phyloP scores from a whole-genome alignment of 2,888 invertebrate genomes.

The Hemithea aestivaria region DNA sequence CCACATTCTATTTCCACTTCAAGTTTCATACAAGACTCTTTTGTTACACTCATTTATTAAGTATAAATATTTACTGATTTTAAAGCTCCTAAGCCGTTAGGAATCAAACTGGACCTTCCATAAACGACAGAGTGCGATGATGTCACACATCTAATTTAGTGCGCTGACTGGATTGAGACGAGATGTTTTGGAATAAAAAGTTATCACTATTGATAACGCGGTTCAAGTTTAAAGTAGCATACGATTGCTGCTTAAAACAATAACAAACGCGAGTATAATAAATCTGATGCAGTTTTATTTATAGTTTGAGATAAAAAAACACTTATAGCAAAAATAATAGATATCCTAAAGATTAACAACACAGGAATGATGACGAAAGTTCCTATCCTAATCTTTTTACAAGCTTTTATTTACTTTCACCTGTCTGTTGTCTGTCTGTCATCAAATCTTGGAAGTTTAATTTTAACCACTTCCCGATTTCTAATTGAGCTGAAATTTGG shows the following conservation, averaged over 20 bases:
- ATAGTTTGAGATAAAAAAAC: too few species aligned
- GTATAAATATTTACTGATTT: background rate
- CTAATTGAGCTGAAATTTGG: too few species aligned
- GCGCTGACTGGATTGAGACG: constrained; percentile 29
- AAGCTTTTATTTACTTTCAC: too few species aligned
- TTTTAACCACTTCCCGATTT: too few species aligned
- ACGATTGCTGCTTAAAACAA: background rate
- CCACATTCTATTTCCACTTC: constrained; percentile 61
- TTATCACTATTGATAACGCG: constrained; percentile 42
- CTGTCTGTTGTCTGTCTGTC: too few species aligned
- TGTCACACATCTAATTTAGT: constrained; percentile 45
- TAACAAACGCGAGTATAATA: background rate
- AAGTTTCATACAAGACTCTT: constrained; percentile 42
- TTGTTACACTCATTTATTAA: constrained; percentile 16
- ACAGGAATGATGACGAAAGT: too few species aligned
- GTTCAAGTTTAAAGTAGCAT: constrained; percentile 24
- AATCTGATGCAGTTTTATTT: too few species aligned
- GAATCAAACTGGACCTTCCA: constrained; percentile 10
- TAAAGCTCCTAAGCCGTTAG: constrained; percentile 4
- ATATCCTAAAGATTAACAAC: too few species aligned
- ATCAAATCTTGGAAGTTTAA: too few species aligned
- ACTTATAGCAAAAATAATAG: too few species aligned
- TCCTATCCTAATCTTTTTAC: too few species aligned
- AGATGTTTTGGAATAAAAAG: constrained; percentile 32
- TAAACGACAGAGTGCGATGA: constrained; percentile 32